These are phyloP conservation scores for Oscheius sp. DNA, from an alignment of 2,888 invertebrate genomes.

Conservation along the genomic window DNA sequence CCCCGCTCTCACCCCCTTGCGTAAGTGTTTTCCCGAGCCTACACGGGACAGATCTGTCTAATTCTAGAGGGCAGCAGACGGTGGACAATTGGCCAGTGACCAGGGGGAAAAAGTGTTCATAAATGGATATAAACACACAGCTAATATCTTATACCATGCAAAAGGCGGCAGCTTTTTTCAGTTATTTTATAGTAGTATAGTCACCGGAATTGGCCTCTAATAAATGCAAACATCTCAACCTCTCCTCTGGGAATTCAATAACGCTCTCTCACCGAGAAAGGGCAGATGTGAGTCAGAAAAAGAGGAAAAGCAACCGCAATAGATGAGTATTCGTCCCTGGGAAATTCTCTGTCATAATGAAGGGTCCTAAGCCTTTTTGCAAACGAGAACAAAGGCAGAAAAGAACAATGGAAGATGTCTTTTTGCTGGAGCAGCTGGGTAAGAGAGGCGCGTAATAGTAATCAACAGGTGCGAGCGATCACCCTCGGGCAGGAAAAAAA, in stretches of 20 bases:
- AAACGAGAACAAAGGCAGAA: background rate
- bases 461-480: constrained; percentile 6
- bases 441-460: constrained; percentile 1
- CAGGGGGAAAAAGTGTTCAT: background rate
- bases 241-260: constrained; percentile 26
- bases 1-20: constrained; percentile 18
- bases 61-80: background rate
- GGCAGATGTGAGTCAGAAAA: constrained; percentile 25
- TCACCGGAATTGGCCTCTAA: constrained; percentile 6
- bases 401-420: background rate
- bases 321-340: background rate
- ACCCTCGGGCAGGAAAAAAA: background rate
- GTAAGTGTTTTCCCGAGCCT: constrained; percentile 29
- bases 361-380: background rate
- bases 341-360: background rate
- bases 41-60: constrained; percentile 7
- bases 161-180: too few species aligned
- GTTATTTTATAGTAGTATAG: background rate
- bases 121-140: background rate
- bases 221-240: constrained; percentile 21
- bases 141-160: too few species aligned
- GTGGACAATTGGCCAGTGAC: background rate
- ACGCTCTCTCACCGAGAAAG: constrained; percentile 6
- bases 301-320: background rate
- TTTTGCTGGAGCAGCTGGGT: constrained; percentile 8